Percentiles rank a stretch among this genome's conserved stretches.
Evolutionary conservation across 2,888 invertebrate species (phyloP).

Genomic region (Scaptomyza caliginosa): DNA sequence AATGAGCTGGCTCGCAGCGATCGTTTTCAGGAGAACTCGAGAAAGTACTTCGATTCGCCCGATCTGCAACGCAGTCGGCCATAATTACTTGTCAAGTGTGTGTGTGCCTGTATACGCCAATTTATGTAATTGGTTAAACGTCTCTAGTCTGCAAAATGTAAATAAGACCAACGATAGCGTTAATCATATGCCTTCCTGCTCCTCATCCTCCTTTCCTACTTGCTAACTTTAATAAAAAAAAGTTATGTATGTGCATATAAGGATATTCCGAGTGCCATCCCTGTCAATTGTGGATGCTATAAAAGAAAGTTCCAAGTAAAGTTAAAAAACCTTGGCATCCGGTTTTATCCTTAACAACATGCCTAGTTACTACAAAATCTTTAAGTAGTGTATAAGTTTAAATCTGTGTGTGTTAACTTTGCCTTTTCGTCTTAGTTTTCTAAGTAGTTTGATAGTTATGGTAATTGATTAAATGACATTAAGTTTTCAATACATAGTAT

Average conservation of each 20-base stretch:
- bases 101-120: constrained; percentile 55
- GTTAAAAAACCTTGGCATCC: background rate
- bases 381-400: constrained; percentile 14
- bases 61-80: constrained; percentile 71
- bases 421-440: constrained; percentile 13
- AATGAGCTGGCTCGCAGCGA: constrained; percentile 90
- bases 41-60: constrained; percentile 82
- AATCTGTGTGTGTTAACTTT: constrained; percentile 13
- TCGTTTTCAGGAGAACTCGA: constrained; percentile 82
- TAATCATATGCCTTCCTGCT: constrained; percentile 39
- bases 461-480: constrained; percentile 45
- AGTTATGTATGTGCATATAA: constrained; percentile 1
- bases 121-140: constrained; percentile 57
- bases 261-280: constrained; percentile 4
- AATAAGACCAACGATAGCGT: constrained; percentile 74
- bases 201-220: background rate
- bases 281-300: background rate
- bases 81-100: constrained; percentile 22
- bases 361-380: background rate
- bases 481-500: constrained; percentile 40
- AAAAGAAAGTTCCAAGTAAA: background rate
- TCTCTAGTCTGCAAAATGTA: constrained; percentile 78
- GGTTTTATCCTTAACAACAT: constrained; percentile 1
- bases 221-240: too few relatives aligned
- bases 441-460: constrained; percentile 20